Evolutionary conservation across 1,140 invertebrate species (phyloP).

Genomic region (Caenorhabditis inopinata): DNA sequence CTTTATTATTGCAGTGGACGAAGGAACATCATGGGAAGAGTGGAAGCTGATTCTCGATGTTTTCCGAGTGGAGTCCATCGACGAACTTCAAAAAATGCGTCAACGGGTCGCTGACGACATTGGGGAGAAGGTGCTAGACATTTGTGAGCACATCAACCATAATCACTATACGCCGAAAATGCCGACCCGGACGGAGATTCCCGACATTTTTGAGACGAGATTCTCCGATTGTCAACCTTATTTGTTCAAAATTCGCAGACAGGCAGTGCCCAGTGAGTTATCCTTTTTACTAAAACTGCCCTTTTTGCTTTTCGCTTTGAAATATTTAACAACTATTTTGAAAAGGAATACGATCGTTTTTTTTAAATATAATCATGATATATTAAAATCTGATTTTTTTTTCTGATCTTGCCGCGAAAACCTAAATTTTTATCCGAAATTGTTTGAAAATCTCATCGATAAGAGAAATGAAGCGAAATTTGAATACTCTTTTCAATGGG

Average conservation of each 20-base stretch:
- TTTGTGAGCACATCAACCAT: slow-evolving; percentile 35
- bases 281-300: no score
- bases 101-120: slow-evolving; percentile 33
- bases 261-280: slow-evolving; percentile 9
- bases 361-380: no score
- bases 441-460: no score
- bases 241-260: slow-evolving; percentile 29
- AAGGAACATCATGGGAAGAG: slow-evolving; percentile 26
- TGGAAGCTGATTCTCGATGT: slow-evolving; percentile 41
- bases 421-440: background rate
- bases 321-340: no score
- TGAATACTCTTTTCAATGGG: no score
- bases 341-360: no score
- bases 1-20: background rate
- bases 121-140: slow-evolving; percentile 34
- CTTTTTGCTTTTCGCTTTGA: no score
- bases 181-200: slow-evolving; percentile 21
- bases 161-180: slow-evolving; percentile 41
- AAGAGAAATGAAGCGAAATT: no score
- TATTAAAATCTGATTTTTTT: no score
- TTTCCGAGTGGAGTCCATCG: slow-evolving; percentile 32
- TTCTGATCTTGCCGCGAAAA: background rate
- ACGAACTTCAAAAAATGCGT: slow-evolving; percentile 23
- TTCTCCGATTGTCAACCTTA: slow-evolving; percentile 44
- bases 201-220: slow-evolving; percentile 31